phyloP scores from a whole-genome alignment of 2,888 invertebrate genomes.

The Ctena decussata region DNA sequence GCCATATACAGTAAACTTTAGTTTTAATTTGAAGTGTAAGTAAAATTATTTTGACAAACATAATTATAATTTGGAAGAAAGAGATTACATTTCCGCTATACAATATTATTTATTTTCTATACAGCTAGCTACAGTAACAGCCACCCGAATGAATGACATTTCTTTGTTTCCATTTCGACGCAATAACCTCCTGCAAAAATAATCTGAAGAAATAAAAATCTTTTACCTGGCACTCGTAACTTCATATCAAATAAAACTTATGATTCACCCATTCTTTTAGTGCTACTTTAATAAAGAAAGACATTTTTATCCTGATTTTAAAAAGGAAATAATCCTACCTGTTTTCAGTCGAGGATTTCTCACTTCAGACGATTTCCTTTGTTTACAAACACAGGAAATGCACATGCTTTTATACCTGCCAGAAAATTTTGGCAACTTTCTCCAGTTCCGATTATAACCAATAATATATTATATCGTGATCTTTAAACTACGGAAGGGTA shows the following conservation, averaged over 20 bases:
- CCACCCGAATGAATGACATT: no score
- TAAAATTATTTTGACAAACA: background rate
- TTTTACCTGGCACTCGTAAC: background rate
- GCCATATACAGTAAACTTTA: background rate
- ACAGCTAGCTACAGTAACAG: no score
- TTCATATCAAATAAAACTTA: background rate
- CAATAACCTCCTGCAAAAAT: background rate
- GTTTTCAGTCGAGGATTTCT: background rate
- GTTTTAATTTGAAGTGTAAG: background rate
- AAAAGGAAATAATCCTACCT: background rate
- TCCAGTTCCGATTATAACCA: background rate
- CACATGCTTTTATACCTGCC: background rate
- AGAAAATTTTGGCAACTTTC: conserved; percentile 10
- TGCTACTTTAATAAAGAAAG: background rate
- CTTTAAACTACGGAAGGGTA: background rate
- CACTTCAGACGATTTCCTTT: background rate
- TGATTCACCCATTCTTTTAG: background rate
- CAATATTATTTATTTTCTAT: background rate
- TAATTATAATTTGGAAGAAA: background rate
- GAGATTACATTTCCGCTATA: background rate
- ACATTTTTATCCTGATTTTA: background rate
- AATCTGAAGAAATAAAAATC: background rate
- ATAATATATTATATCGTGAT: conserved; percentile 1
- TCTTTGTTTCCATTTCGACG: background rate
- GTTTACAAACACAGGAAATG: conserved; percentile 1